Conservation (phyloP, 2,888 invertebrate genomes). For the Molanna angustata region DNA sequence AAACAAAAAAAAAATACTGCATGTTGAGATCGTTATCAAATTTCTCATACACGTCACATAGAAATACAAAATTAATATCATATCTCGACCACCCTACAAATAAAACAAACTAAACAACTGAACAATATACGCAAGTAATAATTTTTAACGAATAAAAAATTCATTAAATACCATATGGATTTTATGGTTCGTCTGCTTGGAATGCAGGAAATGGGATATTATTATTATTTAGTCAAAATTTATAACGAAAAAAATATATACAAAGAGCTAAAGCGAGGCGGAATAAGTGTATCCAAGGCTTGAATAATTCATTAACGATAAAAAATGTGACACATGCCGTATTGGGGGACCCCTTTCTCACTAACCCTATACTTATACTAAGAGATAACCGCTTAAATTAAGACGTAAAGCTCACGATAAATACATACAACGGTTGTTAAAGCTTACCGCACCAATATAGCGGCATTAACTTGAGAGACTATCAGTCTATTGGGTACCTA, state of each 20-base stretch:
- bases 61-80: no score
- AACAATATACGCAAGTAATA: no score
- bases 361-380: constrained; percentile 1
- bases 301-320: constrained; percentile 15
- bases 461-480: no score
- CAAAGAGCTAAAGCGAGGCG: neutral
- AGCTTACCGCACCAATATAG: no score
- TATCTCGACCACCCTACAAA: no score
- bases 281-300: constrained; percentile 4
- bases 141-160: no score
- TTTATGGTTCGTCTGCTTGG: neutral
- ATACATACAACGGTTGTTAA: no score
- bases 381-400: constrained; percentile 2
- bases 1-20: no score
- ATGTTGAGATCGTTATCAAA: no score
- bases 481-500: no score
- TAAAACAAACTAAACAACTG: no score
- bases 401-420: constrained; percentile 6
- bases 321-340: constrained; percentile 13
- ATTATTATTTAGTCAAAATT: constrained; percentile 1
- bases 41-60: no score
- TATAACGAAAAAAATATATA: neutral
- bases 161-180: neutral
- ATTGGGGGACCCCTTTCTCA: constrained; percentile 7
- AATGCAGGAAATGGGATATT: constrained; percentile 12